phyloP scores from a whole-genome alignment of 2,797 vertebrate genomes.

The Xenentodon cancila region DNA sequence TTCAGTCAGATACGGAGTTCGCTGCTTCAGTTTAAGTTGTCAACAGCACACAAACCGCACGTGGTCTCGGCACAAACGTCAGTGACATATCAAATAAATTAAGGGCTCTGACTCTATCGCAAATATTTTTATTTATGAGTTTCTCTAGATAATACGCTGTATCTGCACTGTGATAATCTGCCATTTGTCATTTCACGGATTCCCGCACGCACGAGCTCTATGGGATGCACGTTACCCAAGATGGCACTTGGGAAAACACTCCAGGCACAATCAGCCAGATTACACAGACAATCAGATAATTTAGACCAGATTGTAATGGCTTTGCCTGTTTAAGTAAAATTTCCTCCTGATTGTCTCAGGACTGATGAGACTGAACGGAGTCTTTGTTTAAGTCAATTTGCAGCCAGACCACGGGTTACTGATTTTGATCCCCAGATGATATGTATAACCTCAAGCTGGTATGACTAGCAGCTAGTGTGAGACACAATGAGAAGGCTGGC shows the following conservation, averaged over 20 bases:
- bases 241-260: constrained; percentile 4
- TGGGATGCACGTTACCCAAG: constrained; percentile 1
- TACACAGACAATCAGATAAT: constrained; percentile 14
- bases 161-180: constrained; percentile 4
- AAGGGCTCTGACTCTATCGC: too few relatives aligned
- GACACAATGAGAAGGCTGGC: constrained; percentile 21
- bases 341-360: constrained; percentile 20
- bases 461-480: constrained; percentile 37
- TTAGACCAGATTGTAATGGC: not conserved
- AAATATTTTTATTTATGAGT: too few relatives aligned
- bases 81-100: too few relatives aligned
- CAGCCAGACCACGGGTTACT: constrained; percentile 31
- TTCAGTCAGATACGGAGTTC: too few relatives aligned
- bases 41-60: too few relatives aligned
- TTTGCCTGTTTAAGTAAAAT: constrained; percentile 29
- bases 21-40: too few relatives aligned
- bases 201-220: not conserved
- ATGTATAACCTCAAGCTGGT: constrained; percentile 31
- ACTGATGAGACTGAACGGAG: constrained; percentile 28
- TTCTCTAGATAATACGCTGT: too few relatives aligned
- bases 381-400: constrained; percentile 35
- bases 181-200: not conserved
- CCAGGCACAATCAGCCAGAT: constrained; percentile 20
- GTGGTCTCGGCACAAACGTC: too few relatives aligned
- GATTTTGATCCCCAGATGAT: constrained; percentile 23